Evolutionary conservation across 1,140 invertebrate species (phyloP), one percentile per base, ranked within the genome.

Genomic region (Drosophila kurseongensis): DNA sequence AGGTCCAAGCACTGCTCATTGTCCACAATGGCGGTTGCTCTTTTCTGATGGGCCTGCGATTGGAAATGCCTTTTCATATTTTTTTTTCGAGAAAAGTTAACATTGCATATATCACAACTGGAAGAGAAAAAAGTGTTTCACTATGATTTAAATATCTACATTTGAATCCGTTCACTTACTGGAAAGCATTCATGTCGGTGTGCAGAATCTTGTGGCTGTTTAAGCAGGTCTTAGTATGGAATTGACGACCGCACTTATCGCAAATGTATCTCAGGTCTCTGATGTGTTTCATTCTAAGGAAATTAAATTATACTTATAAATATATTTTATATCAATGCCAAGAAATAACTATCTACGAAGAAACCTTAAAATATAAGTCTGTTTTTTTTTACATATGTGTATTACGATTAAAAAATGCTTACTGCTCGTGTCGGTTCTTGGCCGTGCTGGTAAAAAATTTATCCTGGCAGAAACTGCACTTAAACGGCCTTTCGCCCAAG

Each of bases 351-450:
- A 18, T 18, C 23, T 4, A 23, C 23, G 4, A 23, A 23, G 23
- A 23, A 4, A 23, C 3, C 23, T n/a, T n/a, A n/a, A n/a, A n/a
- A n/a, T n/a, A n/a, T n/a, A n/a, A n/a, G n/a, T n/a, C n/a, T n/a
- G n/a, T n/a, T n/a, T n/a, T n/a, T n/a, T n/a, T n/a, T n/a, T n/a
- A n/a, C n/a, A n/a, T n/a, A n/a, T n/a, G n/a, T n/a, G n/a, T n/a
- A 23, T 23, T 23, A 23, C 23, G 23, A 4, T 23, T 23, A 23
- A n/a, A 35, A 0, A n/a, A 8, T 0, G 3, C 16, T 35, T 32
- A 80, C 78, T 38, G 32, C 47, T 80, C 71, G 58, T 80, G 78
- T 5, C 60, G 41, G 16, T 16, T 57, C 1, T 77, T 72, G 5
- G 62, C 29, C 0, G 41, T 36, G 40, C 71, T 66, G 0, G 78